Evolutionary conservation across 2,113 vertebrate species (phyloP).

Genomic region (Seriola quinqueradiata): DNA sequence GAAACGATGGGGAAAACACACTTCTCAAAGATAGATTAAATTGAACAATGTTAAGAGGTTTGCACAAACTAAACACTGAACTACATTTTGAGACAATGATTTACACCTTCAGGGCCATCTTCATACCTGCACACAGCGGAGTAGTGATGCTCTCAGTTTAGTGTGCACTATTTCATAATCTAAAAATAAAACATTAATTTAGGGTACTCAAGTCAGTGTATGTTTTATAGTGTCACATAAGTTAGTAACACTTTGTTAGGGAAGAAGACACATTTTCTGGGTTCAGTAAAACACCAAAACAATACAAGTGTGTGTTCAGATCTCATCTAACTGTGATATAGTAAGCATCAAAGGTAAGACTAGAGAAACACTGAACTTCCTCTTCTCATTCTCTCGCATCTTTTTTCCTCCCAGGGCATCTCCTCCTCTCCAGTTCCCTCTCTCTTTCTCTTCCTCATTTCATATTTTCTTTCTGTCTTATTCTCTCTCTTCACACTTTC

Average conservation of each 20-base stretch:
- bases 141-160: background rate
- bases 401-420: background rate
- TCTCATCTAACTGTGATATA: background rate
- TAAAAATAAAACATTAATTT: background rate
- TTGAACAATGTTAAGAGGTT: background rate
- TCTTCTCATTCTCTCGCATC: background rate
- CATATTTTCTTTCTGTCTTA: background rate
- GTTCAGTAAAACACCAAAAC: background rate
- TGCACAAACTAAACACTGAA: background rate
- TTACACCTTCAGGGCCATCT: background rate
- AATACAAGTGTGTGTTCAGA: background rate
- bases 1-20: background rate
- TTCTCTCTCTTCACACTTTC: background rate
- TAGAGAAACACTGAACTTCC: background rate
- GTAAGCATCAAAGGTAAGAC: background rate
- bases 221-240: background rate
- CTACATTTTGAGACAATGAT: background rate
- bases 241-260: too few relatives aligned
- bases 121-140: background rate
- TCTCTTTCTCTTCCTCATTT: conserved; percentile 5
- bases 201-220: background rate
- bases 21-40: background rate
- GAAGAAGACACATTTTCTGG: background rate
- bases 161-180: background rate
- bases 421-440: conserved; percentile 11